phyloP scores from a whole-genome alignment of 2,113 vertebrate species.

The Notothenia rossii region DNA sequence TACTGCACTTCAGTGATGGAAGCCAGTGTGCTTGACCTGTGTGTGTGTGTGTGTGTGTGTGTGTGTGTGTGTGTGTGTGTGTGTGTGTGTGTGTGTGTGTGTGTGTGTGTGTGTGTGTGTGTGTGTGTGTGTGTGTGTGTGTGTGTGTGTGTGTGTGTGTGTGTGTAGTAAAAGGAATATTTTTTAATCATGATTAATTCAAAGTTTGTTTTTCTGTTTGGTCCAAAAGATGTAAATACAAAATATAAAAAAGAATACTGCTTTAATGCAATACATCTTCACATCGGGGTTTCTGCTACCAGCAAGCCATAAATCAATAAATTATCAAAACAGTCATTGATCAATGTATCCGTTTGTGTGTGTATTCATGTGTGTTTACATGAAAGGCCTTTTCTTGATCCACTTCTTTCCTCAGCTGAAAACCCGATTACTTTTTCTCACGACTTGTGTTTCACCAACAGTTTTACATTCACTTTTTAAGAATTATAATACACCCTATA shows the following conservation, averaged over 20 bases:
- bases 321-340: neutral
- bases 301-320: neutral
- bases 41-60: neutral
- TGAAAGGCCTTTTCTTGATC: neutral
- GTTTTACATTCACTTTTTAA: neutral
- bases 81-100: neutral
- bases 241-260: neutral
- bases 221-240: neutral
- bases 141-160: neutral
- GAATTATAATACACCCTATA: no score
- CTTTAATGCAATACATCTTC: neutral
- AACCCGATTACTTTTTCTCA: neutral
- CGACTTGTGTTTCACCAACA: neutral
- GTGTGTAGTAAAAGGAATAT: neutral
- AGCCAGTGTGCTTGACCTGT: constrained; percentile 20
- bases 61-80: neutral
- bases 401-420: no score
- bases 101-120: neutral
- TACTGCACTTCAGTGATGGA: constrained; percentile 1
- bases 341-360: neutral
- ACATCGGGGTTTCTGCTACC: neutral
- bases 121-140: neutral
- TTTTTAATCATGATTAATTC: neutral
- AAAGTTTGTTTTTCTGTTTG: neutral
- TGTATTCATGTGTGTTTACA: neutral